Base-by-base conservation (phyloP, 2,888 invertebrate genomes). In the Lasioglossum malachurum region DNA sequence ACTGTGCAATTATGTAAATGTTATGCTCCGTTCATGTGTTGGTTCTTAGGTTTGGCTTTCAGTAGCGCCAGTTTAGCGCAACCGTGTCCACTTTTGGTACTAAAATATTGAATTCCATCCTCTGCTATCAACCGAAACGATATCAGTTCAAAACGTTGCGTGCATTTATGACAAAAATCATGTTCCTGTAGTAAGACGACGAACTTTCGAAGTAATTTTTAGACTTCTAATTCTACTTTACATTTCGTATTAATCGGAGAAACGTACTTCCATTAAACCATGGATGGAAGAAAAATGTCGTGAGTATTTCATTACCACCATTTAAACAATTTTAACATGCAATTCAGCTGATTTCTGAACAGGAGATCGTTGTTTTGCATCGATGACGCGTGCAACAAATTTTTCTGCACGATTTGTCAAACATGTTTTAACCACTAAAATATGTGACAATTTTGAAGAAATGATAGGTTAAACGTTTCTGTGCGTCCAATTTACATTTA, bases 211-310 rank as follows among this genome's bases (percentile, higher is more conserved):
- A 84, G 35, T 71, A 75, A 53, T 44, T 57, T 75, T 44, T 82
- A 57, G 41, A 64, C 75, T 38, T 72, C 53, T 72, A 80, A 75
- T 82, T 81, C 75, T 46, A 27, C 41, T 78, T 78, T 84, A 77
- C 35, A 75, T 64, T 44, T 79, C 44, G 71, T 76, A 16, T 71
- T 46, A 71, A 71, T 67, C 69, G 31, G 85, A 72, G 76, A 77
- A 78, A 67, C 8, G 10, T 57, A 44, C 38, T 75, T 74, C 80
- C 38, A 69, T 81, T 84, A 87, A 87, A 71, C 76, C 88, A 95
- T 95, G 95, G 95, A 95, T 85, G 94, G 92, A 88, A 93, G 95
- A 93, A 95, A 95, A 94, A 94, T 95, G 92, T 95, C 95, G 95
- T 95, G 92, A 95, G 95, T 95, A 93, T 87, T 85, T 69, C 23